Percentiles rank a stretch among this genome's conserved stretches.
These are phyloP conservation scores for Pollenia labialis DNA, from an alignment of 2,888 invertebrate genomes.

Conservation along the genomic window DNA sequence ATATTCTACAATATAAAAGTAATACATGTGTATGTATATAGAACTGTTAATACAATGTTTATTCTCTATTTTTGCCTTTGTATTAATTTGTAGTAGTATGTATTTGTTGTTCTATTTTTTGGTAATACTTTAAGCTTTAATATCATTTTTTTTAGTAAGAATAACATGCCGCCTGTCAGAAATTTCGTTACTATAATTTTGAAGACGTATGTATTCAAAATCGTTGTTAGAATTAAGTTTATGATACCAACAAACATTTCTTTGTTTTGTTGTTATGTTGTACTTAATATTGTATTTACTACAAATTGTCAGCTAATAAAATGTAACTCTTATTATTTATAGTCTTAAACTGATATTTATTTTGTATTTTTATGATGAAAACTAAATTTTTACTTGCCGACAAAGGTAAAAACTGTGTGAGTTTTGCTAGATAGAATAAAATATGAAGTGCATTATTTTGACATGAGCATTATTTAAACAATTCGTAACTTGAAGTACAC, in stretches of 20 bases:
- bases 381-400: slow-evolving; percentile 32
- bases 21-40: slow-evolving; percentile 66
- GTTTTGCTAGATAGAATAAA: slow-evolving; percentile 3
- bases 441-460: slow-evolving; percentile 62
- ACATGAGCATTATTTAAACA: slow-evolving; percentile 48
- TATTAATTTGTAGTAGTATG: neutral
- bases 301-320: slow-evolving; percentile 61
- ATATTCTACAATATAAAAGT: slow-evolving; percentile 81
- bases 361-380: slow-evolving; percentile 14
- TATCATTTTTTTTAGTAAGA: neutral
- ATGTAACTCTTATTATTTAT: neutral
- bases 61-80: slow-evolving; percentile 25
- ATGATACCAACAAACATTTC: slow-evolving; percentile 10
- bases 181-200: neutral
- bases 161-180: neutral
- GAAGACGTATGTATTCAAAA: slow-evolving; percentile 46
- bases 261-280: neutral
- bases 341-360: neutral
- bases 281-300: neutral
- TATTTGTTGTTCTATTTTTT: neutral
- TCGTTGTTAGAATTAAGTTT: slow-evolving; percentile 37
- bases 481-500: slow-evolving; percentile 19
- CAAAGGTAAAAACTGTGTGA: slow-evolving; percentile 36
- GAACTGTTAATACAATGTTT: slow-evolving; percentile 77
- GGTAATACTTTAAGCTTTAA: neutral